These are phyloP conservation scores for Neogale vison DNA, from an alignment of 2,113 vertebrate species.

Conservation along the genomic window DNA sequence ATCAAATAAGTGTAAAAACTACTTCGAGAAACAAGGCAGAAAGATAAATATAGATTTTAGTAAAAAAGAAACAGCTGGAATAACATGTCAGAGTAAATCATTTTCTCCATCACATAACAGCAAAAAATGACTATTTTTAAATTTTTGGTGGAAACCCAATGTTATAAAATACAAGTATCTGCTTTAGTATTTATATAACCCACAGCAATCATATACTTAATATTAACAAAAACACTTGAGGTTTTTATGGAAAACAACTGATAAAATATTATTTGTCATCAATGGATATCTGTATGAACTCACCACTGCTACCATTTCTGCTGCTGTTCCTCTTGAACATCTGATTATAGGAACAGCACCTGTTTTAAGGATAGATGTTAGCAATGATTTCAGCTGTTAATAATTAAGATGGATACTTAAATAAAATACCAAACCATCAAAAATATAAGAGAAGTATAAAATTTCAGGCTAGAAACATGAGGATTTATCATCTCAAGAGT, in stretches of 20 bases:
- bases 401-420: conserved; percentile 18
- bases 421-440: background rate
- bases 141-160: background rate
- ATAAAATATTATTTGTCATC: background rate
- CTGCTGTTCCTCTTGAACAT: conserved; percentile 97
- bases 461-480: conserved; percentile 6
- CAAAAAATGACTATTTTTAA: background rate
- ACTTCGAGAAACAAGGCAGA: background rate
- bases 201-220: background rate
- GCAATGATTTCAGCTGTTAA: conserved; percentile 15
- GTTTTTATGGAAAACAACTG: background rate
- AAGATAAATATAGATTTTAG: background rate
- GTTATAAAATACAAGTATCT: conserved; percentile 23
- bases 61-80: background rate
- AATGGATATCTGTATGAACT: conserved; percentile 78
- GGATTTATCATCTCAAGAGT: background rate
- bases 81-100: background rate
- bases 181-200: background rate
- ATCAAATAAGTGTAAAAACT: background rate
- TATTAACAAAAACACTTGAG: background rate
- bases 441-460: background rate
- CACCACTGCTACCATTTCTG: conserved; percentile 99
- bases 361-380: conserved; percentile 80
- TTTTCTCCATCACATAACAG: background rate
- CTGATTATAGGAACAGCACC: conserved; percentile 98